phyloP scores from a whole-genome alignment of 2,113 vertebrate species.

The Bubo blakistoni region DNA sequence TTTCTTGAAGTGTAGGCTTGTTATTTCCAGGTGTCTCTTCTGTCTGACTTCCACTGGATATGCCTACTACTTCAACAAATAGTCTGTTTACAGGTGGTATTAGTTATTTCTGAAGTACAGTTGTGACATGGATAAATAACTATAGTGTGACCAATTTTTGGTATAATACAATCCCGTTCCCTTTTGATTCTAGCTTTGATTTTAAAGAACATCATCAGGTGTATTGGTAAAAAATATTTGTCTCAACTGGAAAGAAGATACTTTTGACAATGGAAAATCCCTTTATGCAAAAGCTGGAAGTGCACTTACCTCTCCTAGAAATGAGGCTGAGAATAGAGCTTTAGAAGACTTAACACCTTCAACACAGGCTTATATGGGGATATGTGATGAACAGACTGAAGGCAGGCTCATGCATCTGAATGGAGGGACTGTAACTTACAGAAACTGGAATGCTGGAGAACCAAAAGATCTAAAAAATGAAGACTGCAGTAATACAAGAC shows the following conservation, averaged over 20 bases:
- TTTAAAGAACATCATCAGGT: background rate
- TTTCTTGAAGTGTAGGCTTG: background rate
- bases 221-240: background rate
- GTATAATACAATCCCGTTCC: background rate
- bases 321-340: background rate
- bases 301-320: background rate
- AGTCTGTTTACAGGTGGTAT: background rate
- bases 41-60: background rate
- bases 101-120: background rate
- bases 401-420: background rate
- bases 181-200: background rate
- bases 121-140: background rate
- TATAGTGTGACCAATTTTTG: background rate
- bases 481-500: background rate
- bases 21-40: background rate
- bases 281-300: background rate
- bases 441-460: background rate
- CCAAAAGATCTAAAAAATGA: background rate
- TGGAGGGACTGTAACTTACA: background rate
- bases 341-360: background rate
- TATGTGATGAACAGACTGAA: background rate
- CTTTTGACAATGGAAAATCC: background rate
- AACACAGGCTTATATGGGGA: background rate
- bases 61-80: background rate
- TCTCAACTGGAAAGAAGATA: background rate